These are phyloP conservation scores for Athalia rosae DNA, from an alignment of 2,888 invertebrate species.

Conservation along the genomic window DNA sequence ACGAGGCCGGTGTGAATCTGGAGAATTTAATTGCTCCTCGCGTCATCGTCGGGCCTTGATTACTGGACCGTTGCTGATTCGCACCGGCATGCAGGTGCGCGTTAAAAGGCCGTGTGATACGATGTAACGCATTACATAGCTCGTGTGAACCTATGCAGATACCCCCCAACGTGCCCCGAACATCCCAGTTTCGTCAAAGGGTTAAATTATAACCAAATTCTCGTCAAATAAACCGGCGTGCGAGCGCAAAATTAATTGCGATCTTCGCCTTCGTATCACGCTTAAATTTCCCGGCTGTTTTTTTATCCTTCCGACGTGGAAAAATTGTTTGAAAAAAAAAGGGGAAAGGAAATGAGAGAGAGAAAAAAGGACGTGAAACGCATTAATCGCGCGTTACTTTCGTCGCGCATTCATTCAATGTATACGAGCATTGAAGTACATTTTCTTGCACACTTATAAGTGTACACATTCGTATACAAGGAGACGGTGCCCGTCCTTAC, in stretches of 20 bases:
- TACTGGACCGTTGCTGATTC: conserved; percentile 34
- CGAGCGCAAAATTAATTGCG: too few species aligned
- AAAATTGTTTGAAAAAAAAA: too few species aligned
- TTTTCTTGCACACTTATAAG: not conserved
- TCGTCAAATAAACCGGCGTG: not conserved
- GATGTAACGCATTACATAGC: too few species aligned
- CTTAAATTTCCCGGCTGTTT: too few species aligned
- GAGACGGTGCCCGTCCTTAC: not conserved
- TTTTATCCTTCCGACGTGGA: too few species aligned
- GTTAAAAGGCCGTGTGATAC: too few species aligned
- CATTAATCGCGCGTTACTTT: too few species aligned
- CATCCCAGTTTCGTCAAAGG: not conserved
- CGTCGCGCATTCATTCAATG: too few species aligned
- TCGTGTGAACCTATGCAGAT: not conserved
- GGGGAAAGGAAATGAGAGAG: too few species aligned
- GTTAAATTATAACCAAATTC: not conserved
- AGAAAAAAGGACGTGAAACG: too few species aligned
- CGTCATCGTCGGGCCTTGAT: conserved; percentile 23
- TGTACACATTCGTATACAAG: not conserved
- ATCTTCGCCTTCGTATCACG: too few species aligned
- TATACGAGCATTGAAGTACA: not conserved
- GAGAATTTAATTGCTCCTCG: conserved; percentile 24
- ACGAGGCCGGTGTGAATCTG: conserved; percentile 2
- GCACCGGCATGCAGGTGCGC: not conserved
- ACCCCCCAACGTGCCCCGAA: not conserved